Evolutionary conservation across 2,113 vertebrate genomes (phyloP), one percentile per base, ranked within the genome.

Genomic region (Ammodytes dubius): DNA sequence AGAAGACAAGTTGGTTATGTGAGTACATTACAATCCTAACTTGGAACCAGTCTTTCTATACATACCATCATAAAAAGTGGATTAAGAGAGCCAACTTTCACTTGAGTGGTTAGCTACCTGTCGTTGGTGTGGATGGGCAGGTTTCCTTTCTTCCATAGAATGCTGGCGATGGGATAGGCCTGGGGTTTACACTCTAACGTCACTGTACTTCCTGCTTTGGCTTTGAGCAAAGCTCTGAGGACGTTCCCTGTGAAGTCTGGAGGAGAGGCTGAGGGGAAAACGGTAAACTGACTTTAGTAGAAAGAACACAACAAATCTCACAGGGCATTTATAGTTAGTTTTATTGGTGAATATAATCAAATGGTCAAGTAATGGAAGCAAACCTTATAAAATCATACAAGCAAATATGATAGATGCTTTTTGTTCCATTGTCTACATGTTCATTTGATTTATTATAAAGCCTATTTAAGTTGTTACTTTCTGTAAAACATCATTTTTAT

Each of bases 241-340:
- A 97, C 94, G n/a, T 91, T 97, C 79, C 92, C 96, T 83, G 97
- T 97, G 92, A 99, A 98, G 92, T 98, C 97, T 49, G 97, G 97
- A 81, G 97, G 95, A 74, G 97, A 97, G 35, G 97, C 97, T 98
- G 84, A 79, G 74, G 71, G 80, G 74, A 74, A 74, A 92, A 81
- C 59, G 86, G n/a, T 80, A 88, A 90, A 81, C 72, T 64, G 86
- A 76, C 71, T 79, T 88, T 61, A 89, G 46, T 27, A 77, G 46
- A 27, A 84, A 63, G 58, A 71, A 49, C 64, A 54, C 46, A 67
- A 79, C 54, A 77, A 75, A 73, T 77, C 80, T 72, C 70, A 56
- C 57, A 49, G 27, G 70, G 43, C 68, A 73, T 72, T 71, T 85
- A 66, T 75, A 77, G 78, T 64, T 47, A 70, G 77, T 64, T 76